Conservation (phyloP, 2,888 invertebrate species). For the Argyresthia goedartella region DNA sequence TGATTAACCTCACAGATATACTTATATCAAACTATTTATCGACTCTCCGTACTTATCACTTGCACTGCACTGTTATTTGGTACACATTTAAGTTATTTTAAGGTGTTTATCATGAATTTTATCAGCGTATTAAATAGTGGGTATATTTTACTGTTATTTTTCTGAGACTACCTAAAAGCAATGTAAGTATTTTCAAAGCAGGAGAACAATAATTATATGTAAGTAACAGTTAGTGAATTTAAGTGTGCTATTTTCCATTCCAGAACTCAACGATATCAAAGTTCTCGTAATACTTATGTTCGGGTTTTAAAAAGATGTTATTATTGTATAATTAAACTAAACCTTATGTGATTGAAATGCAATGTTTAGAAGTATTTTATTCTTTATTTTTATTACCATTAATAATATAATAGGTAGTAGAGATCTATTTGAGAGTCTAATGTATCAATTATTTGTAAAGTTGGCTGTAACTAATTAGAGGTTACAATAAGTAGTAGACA, state of each 20-base stretch:
- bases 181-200: slow-evolving; percentile 63
- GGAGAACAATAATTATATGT: slow-evolving; percentile 71
- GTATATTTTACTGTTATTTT: slow-evolving; percentile 67
- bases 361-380: slow-evolving; percentile 72
- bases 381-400: slow-evolving; percentile 71
- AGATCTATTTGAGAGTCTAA: slow-evolving; percentile 72
- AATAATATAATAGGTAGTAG: slow-evolving; percentile 71
- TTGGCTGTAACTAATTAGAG: slow-evolving; percentile 70
- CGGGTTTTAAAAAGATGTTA: slow-evolving; percentile 68
- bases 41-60: slow-evolving; percentile 53
- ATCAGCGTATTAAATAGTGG: slow-evolving; percentile 59
- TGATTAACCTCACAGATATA: slow-evolving; percentile 53
- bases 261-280: slow-evolving; percentile 69
- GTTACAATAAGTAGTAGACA: slow-evolving; percentile 70
- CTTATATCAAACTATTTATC: slow-evolving; percentile 42
- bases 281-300: slow-evolving; percentile 68
- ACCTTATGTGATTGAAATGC: slow-evolving; percentile 72
- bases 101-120: slow-evolving; percentile 53
- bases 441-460: slow-evolving; percentile 72
- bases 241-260: slow-evolving; percentile 72
- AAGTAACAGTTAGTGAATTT: slow-evolving; percentile 72
- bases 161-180: slow-evolving; percentile 66
- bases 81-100: slow-evolving; percentile 61
- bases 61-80: slow-evolving; percentile 67
- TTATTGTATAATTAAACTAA: slow-evolving; percentile 69